These are phyloP conservation scores for Odocoileus hemionus DNA, from an alignment of 2,113 vertebrate species.

Conservation along the genomic window DNA sequence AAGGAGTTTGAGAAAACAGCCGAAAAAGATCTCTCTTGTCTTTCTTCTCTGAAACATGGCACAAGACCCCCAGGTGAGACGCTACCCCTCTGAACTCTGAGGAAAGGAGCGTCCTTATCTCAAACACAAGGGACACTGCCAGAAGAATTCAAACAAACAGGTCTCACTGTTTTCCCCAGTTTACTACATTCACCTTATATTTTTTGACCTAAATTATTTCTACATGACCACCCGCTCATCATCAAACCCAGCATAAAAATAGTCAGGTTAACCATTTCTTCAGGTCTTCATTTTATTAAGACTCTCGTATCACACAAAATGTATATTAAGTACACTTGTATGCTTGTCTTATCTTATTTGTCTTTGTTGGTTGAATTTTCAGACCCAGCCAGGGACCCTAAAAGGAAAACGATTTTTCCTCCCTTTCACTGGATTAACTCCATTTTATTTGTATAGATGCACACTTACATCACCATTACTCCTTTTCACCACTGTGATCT, in stretches of 20 bases:
- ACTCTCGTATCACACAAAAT: neutral
- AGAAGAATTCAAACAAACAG: neutral
- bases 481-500: neutral
- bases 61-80: neutral
- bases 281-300: neutral
- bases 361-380: neutral
- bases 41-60: neutral
- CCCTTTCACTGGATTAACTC: neutral
- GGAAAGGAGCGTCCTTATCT: neutral
- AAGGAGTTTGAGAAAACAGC: neutral
- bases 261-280: neutral
- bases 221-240: neutral
- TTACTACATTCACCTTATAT: neutral
- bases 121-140: neutral
- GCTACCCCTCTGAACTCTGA: rapidly evolving
- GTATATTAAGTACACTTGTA: neutral
- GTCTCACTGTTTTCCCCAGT: neutral
- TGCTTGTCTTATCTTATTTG: neutral
- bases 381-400: neutral
- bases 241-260: neutral
- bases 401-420: neutral
- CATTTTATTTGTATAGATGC: neutral
- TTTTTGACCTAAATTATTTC: neutral
- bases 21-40: neutral
- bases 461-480: neutral